Percentiles rank a stretch among this genome's conserved stretches.
Evolutionary conservation across 1,140 invertebrate genomes (phyloP).

Genomic region (Cherax destructor): DNA sequence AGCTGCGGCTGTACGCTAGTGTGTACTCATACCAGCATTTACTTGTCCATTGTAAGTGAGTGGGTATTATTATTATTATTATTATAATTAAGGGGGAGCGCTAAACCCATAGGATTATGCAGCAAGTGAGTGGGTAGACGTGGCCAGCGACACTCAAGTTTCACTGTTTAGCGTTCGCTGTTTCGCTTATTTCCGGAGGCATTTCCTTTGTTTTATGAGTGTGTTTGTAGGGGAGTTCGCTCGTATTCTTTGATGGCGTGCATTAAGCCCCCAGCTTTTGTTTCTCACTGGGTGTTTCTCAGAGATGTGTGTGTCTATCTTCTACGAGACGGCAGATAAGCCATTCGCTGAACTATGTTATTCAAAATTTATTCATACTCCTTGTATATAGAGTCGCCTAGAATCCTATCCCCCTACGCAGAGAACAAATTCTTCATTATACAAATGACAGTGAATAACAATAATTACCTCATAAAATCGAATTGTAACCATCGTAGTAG

Average conservation of each 20-base stretch:
- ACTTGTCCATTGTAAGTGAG: constrained; percentile 63
- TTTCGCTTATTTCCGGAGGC: not conserved
- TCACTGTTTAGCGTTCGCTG: constrained; percentile 28
- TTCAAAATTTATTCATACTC: too few species aligned
- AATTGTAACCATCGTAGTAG: constrained; percentile 12
- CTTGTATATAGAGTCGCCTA: too few species aligned
- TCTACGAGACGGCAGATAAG: too few species aligned
- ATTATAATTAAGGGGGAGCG: too few species aligned
- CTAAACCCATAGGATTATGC: too few species aligned
- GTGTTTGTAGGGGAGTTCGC: too few species aligned
- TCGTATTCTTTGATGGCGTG: too few species aligned
- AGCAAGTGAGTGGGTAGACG: not conserved
- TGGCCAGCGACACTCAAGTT: constrained; percentile 19
- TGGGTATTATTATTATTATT: too few species aligned
- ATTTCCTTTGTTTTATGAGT: not conserved
- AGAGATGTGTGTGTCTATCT: too few species aligned
- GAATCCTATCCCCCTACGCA: not conserved
- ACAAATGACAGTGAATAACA: constrained; percentile 34
- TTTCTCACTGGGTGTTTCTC: too few species aligned
- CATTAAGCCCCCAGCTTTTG: too few species aligned
- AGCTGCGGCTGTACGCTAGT: constrained; percentile 20
- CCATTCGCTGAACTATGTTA: too few species aligned
- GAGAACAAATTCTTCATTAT: constrained; percentile 1
- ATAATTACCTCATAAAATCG: constrained; percentile 40
- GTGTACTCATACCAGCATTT: constrained; percentile 60